Percentiles rank a stretch among this genome's conserved stretches.
phyloP scores from a whole-genome alignment of 2,888 invertebrate species.

The Deroplatys truncata region DNA sequence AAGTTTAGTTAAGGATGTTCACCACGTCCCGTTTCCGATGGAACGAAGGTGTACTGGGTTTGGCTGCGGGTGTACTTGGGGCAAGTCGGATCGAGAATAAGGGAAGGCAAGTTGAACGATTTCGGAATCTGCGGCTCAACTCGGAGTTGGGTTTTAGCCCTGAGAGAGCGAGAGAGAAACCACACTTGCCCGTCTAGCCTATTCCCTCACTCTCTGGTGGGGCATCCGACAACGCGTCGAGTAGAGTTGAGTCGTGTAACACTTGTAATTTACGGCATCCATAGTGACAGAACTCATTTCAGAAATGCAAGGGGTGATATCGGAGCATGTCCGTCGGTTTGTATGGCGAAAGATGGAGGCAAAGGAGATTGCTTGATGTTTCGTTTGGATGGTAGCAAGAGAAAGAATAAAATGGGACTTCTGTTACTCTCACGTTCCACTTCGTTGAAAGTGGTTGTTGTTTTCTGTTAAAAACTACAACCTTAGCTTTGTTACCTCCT shows the following conservation, averaged over 20 bases:
- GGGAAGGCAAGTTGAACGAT: not conserved
- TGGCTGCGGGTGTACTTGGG: not conserved
- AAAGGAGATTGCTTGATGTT: not conserved
- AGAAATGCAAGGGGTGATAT: conserved; percentile 24
- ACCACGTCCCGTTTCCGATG: not conserved
- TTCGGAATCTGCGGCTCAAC: not conserved
- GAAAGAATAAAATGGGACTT: not conserved
- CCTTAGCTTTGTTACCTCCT: too few species aligned
- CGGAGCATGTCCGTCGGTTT: conserved; percentile 18
- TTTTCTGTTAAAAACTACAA: too few species aligned
- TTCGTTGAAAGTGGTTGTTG: not conserved
- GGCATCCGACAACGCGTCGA: not conserved
- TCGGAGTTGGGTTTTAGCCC: not conserved
- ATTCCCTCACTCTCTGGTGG: not conserved
- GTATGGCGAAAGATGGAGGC: conserved; percentile 1
- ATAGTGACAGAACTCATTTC: conserved; percentile 30
- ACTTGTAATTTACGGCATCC: conserved; percentile 28
- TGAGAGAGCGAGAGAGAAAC: not conserved
- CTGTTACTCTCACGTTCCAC: not conserved
- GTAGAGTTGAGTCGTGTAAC: conserved; percentile 3
- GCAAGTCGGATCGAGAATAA: not conserved
- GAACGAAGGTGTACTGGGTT: not conserved
- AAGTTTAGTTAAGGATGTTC: not conserved
- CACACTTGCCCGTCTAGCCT: not conserved
- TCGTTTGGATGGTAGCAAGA: not conserved